Percentiles rank a stretch among this genome's conserved stretches.
These are phyloP conservation scores for Phoxinus dragarum DNA, from an alignment of 2,797 vertebrate species.

Conservation along the genomic window DNA sequence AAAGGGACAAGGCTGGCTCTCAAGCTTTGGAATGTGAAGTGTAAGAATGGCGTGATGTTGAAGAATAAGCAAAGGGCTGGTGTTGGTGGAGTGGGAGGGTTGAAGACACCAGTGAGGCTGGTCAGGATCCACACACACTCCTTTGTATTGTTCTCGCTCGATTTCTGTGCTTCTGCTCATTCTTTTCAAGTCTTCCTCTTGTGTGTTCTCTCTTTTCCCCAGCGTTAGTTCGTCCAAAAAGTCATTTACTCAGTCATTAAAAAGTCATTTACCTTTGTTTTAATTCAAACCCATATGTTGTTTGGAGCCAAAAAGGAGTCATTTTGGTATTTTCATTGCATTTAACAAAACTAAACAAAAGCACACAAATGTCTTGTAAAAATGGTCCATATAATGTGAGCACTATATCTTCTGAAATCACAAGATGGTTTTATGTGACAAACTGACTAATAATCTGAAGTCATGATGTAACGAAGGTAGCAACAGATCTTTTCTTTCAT, in stretches of 20 bases:
- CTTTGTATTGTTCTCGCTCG: constrained; percentile 33
- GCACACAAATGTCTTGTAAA: not conserved
- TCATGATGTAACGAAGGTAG: not conserved
- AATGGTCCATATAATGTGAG: not conserved
- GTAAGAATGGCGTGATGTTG: constrained; percentile 35
- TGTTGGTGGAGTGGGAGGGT: constrained; percentile 23
- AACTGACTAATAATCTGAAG: not conserved
- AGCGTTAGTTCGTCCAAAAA: not conserved
- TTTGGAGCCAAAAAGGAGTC: not conserved
- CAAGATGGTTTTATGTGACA: not conserved
- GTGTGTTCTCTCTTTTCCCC: constrained; percentile 3
- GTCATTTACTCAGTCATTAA: not conserved
- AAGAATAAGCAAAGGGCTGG: constrained; percentile 23
- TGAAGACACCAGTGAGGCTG: constrained; percentile 34
- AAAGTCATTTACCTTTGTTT: not conserved
- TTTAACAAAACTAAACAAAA: not conserved
- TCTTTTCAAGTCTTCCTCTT: not conserved
- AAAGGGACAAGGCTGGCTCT: constrained; percentile 14
- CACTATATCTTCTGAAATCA: not conserved
- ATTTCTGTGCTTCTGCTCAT: not conserved
- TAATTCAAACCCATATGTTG: not conserved
- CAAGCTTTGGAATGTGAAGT: constrained; percentile 30
- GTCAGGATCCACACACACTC: constrained; percentile 29
- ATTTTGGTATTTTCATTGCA: not conserved
- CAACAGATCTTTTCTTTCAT: not conserved